Evolutionary conservation across 1,140 invertebrate genomes (phyloP).

Genomic region (Arctopsyche grandis): DNA sequence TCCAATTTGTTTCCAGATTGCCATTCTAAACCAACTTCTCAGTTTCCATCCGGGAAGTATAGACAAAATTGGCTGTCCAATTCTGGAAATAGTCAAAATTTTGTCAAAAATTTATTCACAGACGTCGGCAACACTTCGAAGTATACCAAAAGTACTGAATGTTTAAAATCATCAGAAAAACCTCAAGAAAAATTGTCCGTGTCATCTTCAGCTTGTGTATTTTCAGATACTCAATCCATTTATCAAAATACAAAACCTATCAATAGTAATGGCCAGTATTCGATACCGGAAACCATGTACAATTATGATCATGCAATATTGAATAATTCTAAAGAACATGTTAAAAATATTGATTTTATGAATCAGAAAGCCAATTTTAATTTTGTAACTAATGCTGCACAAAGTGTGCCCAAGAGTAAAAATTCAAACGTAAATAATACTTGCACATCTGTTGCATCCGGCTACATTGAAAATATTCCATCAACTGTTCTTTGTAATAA

Average conservation of each 20-base stretch:
- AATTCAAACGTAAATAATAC: slow-evolving; percentile 27
- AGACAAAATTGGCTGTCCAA: slow-evolving; percentile 32
- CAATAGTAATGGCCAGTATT: slow-evolving; percentile 31
- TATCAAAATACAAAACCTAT: slow-evolving; percentile 46
- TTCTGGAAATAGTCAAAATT: slow-evolving; percentile 23
- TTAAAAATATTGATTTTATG: slow-evolving; percentile 1
- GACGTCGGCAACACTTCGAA: neutral
- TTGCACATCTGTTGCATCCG: slow-evolving; percentile 20
- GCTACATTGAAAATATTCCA: slow-evolving; percentile 23
- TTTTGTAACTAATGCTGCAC: slow-evolving; percentile 38
- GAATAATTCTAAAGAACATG: slow-evolving; percentile 38
- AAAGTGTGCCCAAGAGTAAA: slow-evolving; percentile 35
- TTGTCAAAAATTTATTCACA: slow-evolving; percentile 1
- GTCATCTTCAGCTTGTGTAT: slow-evolving; percentile 46
- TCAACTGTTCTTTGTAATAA: slow-evolving; percentile 34
- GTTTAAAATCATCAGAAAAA: slow-evolving; percentile 19
- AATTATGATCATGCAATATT: slow-evolving; percentile 50
- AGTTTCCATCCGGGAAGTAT: slow-evolving; percentile 4
- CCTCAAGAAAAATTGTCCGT: slow-evolving; percentile 1
- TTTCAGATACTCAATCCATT: slow-evolving; percentile 36
- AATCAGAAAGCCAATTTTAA: slow-evolving; percentile 42
- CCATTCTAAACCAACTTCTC: slow-evolving; percentile 29
- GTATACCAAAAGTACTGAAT: slow-evolving; percentile 10
- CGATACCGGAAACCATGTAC: slow-evolving; percentile 48
- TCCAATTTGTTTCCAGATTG: slow-evolving; percentile 43